These are phyloP conservation scores for Exocentrus adspersus DNA, from an alignment of 2,888 invertebrate species.

Conservation along the genomic window DNA sequence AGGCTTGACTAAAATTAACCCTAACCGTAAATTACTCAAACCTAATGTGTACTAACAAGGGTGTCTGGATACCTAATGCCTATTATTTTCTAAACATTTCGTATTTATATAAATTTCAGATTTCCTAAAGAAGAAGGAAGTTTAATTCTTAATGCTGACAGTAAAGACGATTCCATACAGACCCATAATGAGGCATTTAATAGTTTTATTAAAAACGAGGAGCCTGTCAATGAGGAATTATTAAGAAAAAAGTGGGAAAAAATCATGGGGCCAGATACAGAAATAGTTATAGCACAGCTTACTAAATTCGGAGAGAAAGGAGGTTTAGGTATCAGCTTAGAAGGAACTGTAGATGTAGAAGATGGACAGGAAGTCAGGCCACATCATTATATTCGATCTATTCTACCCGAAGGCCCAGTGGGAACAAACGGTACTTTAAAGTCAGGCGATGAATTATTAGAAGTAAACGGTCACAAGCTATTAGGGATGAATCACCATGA, in stretches of 20 bases:
- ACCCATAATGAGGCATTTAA: constrained; percentile 56
- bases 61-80: constrained; percentile 47
- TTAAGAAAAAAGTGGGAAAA: constrained; percentile 86
- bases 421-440: constrained; percentile 88
- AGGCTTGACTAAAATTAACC: constrained; percentile 44
- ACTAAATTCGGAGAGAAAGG: constrained; percentile 90
- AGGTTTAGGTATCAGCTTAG: constrained; percentile 95
- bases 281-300: constrained; percentile 83
- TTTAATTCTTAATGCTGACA: constrained; percentile 53
- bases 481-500: constrained; percentile 94
- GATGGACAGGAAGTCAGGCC: constrained; percentile 96
- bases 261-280: constrained; percentile 80
- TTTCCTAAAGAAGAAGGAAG: constrained; percentile 60
- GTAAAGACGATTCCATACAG: constrained; percentile 54
- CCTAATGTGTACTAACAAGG: constrained; percentile 50
- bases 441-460: constrained; percentile 94
- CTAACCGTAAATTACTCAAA: constrained; percentile 42
- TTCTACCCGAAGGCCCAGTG: constrained; percentile 97
- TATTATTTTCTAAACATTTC: constrained; percentile 48
- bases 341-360: constrained; percentile 98
- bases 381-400: constrained; percentile 98
- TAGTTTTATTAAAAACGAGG: constrained; percentile 53
- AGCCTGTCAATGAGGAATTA: constrained; percentile 72
- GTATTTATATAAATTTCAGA: constrained; percentile 61
- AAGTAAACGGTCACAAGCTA: constrained; percentile 90